Base-by-base conservation (phyloP, 2,888 invertebrate genomes). In the Ornithoptera alexandrae region DNA sequence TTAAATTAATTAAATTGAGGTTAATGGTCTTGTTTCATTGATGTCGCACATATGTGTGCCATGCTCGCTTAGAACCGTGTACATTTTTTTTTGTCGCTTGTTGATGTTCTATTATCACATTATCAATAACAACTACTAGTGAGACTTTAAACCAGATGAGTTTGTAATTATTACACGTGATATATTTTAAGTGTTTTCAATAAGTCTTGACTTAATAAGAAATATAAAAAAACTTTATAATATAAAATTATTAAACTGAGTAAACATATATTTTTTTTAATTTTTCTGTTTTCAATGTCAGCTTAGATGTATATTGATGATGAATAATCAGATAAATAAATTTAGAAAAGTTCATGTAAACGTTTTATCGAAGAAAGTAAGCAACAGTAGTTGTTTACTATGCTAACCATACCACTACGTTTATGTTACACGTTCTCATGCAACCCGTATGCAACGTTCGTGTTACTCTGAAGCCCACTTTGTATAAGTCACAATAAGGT, bases 1-100 rank as follows among this genome's bases (percentile, higher is more conserved):
- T 88, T 85, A 88, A 88, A 86, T 87, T 84, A 89, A 87, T 88
- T 81, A 84, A 89, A 92, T 88, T 86, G 88, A 91, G 92, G 91
- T 92, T 91, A 91, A 91, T 90, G 85, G 88, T 86, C 84, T 87
- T 83, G 84, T 87, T 85, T 84, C 83, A 85, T 85, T 87, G 83
- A 85, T 89, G 92, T 88, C 89, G 83, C 89, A 90, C 91, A 91
- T 86, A 88, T 92, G 91, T 87, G 87, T 84, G 81, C 87, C 90
- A 89, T 91, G 89, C 87, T 89, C 88, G 88, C 86, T 81, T 82
- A 79, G 77, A 80, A 79, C 81, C 80, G 77, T 82, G 82, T 82
- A 86, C 85, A 86, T 70, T 36, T 66, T 70, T 67, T 30, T 30
- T 66, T 70, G 63, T 60, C 36, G 59, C 67, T 53, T 63, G 70